Conservation (phyloP, 2,113 vertebrate species). For the Tauraco erythrolophus region DNA sequence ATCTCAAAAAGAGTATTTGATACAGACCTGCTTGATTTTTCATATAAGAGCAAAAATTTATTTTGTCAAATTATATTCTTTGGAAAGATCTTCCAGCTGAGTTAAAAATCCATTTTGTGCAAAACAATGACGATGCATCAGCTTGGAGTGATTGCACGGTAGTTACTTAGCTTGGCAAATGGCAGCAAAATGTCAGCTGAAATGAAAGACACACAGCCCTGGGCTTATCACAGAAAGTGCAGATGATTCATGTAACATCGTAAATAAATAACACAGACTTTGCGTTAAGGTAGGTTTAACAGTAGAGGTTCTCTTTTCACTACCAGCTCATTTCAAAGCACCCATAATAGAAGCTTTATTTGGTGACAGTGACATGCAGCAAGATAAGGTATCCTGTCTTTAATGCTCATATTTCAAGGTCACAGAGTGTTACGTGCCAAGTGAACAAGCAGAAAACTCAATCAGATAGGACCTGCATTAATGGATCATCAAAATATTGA, state of each 20-base stretch:
- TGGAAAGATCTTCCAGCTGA: conserved; percentile 67
- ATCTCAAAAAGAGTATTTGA: conserved; percentile 64
- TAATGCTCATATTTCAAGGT: conserved; percentile 77
- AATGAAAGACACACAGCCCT: conserved; percentile 80
- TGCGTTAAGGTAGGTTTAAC: conserved; percentile 66
- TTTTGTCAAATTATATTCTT: conserved; percentile 76
- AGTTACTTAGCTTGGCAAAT: conserved; percentile 79
- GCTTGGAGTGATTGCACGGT: conserved; percentile 71
- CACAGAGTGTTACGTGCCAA: conserved; percentile 50
- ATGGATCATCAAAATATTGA: conserved; percentile 49
- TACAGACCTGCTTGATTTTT: conserved; percentile 62
- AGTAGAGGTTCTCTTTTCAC: conserved; percentile 62
- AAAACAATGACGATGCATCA: conserved; percentile 79
- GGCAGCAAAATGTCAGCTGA: conserved; percentile 79
- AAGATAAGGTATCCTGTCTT: conserved; percentile 66
- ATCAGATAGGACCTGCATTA: conserved; percentile 10
- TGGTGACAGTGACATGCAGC: conserved; percentile 65
- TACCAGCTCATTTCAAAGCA: conserved; percentile 67
- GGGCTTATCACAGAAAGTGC: conserved; percentile 79
- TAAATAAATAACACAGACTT: conserved; percentile 78
- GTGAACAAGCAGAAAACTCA: conserved; percentile 14
- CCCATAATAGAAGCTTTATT: conserved; percentile 43
- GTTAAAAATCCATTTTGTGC: conserved; percentile 77
- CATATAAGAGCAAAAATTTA: conserved; percentile 68
- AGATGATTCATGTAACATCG: conserved; percentile 79